phyloP scores from a whole-genome alignment of 2,113 vertebrate genomes.

The Dicaeum eximium region DNA sequence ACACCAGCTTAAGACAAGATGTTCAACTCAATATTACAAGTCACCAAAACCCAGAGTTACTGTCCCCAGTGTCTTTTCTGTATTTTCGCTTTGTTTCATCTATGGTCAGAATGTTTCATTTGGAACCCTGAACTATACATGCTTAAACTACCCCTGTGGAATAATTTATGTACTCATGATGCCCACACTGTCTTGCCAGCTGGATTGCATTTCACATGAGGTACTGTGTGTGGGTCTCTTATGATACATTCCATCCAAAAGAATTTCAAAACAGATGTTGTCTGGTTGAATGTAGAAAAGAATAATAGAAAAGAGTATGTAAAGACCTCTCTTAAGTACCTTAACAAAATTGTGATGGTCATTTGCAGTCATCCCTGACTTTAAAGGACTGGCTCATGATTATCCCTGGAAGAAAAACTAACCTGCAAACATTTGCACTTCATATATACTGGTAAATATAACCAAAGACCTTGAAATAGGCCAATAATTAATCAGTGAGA shows the following conservation, averaged over 20 bases:
- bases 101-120: not conserved
- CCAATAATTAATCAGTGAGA: not conserved
- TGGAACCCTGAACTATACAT: not conserved
- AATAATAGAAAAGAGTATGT: not conserved
- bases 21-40: not conserved
- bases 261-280: not conserved
- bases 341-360: not conserved
- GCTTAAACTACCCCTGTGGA: not conserved
- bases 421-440: not conserved
- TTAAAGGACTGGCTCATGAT: not conserved
- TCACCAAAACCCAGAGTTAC: not conserved
- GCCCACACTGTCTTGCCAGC: not conserved
- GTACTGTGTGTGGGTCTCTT: not conserved
- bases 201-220: not conserved
- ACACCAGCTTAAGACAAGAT: not conserved
- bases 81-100: not conserved
- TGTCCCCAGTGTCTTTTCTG: not conserved
- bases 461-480: not conserved
- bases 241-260: not conserved
- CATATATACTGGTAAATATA: not conserved
- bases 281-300: not conserved
- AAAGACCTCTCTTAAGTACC: not conserved
- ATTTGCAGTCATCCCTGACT: not conserved
- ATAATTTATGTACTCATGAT: not conserved
- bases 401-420: not conserved